phyloP scores from a whole-genome alignment of 2,797 vertebrate genomes.

The Phoebastria nigripes region DNA sequence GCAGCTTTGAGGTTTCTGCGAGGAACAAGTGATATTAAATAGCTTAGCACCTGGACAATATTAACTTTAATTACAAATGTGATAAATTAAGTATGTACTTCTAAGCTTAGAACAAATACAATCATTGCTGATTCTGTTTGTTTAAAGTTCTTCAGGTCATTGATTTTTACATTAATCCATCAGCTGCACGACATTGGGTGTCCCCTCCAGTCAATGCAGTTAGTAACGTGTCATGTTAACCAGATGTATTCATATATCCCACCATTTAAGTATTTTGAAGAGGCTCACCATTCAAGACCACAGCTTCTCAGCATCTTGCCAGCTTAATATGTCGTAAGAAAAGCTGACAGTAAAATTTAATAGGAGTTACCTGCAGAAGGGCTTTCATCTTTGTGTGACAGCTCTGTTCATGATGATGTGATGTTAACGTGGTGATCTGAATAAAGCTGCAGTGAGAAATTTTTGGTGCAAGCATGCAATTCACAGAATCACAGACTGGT shows the following conservation, averaged over 20 bases:
- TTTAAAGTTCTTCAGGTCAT: not conserved
- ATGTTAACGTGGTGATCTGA: accelerated
- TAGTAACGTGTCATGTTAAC: not conserved
- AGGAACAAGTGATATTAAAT: not conserved
- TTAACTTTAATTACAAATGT: not conserved
- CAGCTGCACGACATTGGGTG: not conserved
- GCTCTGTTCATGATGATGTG: not conserved
- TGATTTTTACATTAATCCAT: not conserved
- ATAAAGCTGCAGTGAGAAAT: not conserved
- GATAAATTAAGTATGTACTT: not conserved
- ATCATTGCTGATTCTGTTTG: conserved; percentile 20
- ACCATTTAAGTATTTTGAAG: not conserved
- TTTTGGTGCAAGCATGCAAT: not conserved
- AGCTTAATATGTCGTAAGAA: not conserved
- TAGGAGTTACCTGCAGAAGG: not conserved
- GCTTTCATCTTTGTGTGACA: not conserved
- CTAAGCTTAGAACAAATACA: not conserved
- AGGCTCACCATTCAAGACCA: not conserved
- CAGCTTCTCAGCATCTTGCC: not conserved
- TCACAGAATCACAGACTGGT: not conserved
- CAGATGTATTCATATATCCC: not conserved
- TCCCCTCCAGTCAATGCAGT: not conserved
- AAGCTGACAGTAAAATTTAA: not conserved
- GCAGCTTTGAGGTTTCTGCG: not conserved
- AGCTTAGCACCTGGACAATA: conserved; percentile 35